Evolutionary conservation across 2,888 invertebrate species (phyloP).

Genomic region (Andrena hattorfiana): DNA sequence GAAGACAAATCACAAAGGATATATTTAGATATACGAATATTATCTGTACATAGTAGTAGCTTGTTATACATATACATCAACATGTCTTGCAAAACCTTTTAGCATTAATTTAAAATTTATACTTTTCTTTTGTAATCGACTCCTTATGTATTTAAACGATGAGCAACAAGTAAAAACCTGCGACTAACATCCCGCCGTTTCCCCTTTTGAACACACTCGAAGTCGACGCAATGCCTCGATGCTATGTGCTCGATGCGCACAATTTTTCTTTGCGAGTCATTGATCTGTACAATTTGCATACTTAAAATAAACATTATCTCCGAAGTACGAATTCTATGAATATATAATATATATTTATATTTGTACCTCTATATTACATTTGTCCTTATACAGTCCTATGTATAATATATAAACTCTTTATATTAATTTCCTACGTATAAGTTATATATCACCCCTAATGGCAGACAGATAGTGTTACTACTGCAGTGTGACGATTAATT

Average conservation of each 20-base stretch:
- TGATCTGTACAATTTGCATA: constrained; percentile 61
- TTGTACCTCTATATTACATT: constrained; percentile 65
- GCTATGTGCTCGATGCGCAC: constrained; percentile 30
- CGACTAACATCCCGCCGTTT: constrained; percentile 12
- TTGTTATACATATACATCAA: constrained; percentile 43
- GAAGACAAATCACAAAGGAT: constrained; percentile 37
- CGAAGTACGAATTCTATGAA: constrained; percentile 61
- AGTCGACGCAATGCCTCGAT: constrained; percentile 15
- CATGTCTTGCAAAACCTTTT: constrained; percentile 35
- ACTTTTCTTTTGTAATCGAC: constrained; percentile 14
- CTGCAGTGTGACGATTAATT: constrained; percentile 44
- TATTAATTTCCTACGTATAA: constrained; percentile 65
- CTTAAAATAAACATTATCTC: constrained; percentile 62
- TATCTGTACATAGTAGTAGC: constrained; percentile 55
- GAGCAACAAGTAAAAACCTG: constrained; percentile 33
- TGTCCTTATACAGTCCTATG: constrained; percentile 52
- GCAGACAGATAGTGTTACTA: constrained; percentile 50
- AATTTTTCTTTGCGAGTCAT: constrained; percentile 41
- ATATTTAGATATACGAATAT: constrained; percentile 33
- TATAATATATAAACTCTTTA: constrained; percentile 66
- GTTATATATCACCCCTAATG: constrained; percentile 55
- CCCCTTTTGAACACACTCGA: constrained; percentile 18
- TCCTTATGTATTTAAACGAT: constrained; percentile 14
- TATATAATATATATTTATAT: constrained; percentile 66
- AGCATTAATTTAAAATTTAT: constrained; percentile 40